Percentiles rank a stretch among this genome's conserved stretches.
Evolutionary conservation across 1,140 invertebrate species (phyloP).

Genomic region (Lepeophtheirus salmonis): DNA sequence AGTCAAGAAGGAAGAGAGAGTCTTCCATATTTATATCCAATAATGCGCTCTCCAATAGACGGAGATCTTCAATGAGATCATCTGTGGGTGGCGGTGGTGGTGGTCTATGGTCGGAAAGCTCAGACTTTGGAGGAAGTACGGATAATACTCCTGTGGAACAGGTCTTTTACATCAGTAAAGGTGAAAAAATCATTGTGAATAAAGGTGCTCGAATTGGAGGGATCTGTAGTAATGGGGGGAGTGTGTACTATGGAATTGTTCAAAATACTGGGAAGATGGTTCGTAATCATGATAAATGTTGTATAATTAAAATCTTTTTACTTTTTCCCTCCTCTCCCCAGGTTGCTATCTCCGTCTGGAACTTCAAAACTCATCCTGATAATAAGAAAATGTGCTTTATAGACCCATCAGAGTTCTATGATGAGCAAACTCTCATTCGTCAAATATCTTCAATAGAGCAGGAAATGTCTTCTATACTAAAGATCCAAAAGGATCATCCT

Average conservation of each 20-base stretch:
- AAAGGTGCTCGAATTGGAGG: constrained; percentile 28
- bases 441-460: constrained; percentile 38
- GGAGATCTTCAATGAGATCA: constrained; percentile 34
- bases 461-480: constrained; percentile 44
- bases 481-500: constrained; percentile 39
- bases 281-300: constrained; percentile 18
- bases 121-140: constrained; percentile 29
- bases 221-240: constrained; percentile 41
- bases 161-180: background rate
- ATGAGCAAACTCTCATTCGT: background rate
- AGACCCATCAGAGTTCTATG: constrained; percentile 2
- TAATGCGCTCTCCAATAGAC: constrained; percentile 22
- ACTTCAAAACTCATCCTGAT: constrained; percentile 14
- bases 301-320: background rate
- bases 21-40: constrained; percentile 7
- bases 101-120: background rate
- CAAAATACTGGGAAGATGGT: constrained; percentile 42
- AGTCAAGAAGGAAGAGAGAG: background rate
- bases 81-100: too few species aligned
- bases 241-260: constrained; percentile 48
- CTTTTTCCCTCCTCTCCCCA: constrained; percentile 15
- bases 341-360: background rate
- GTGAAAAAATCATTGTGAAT: constrained; percentile 13
- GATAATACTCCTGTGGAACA: background rate
- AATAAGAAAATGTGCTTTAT: constrained; percentile 8